Conservation (phyloP, 2,797 vertebrate species). For the Microcaecilia unicolor region DNA sequence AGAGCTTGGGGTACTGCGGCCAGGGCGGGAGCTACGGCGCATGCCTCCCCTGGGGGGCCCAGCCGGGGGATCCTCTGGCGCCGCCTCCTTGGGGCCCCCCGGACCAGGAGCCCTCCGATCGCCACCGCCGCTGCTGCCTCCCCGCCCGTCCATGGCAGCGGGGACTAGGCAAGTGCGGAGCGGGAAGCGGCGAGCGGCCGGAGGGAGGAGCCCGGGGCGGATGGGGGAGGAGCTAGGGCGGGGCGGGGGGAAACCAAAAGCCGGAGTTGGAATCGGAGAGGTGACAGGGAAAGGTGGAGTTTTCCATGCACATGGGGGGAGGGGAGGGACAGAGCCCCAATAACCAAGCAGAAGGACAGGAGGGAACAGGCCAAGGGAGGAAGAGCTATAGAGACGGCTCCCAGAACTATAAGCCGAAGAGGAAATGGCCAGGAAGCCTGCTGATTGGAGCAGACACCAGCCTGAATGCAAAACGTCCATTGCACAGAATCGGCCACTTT, state of each 20-base stretch:
- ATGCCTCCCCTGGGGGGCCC: slow-evolving; percentile 29
- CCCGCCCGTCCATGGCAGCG: slow-evolving; percentile 42
- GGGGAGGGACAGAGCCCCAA: slow-evolving; percentile 1
- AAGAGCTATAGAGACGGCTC: too few species aligned
- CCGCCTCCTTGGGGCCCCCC: slow-evolving; percentile 3
- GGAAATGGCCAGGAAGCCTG: too few species aligned
- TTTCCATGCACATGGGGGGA: too few species aligned
- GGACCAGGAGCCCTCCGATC: slow-evolving; percentile 8
- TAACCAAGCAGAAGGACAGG: too few species aligned
- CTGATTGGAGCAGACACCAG: too few species aligned
- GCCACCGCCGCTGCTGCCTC: slow-evolving; percentile 30
- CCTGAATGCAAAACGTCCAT: too few species aligned
- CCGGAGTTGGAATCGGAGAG: too few species aligned
- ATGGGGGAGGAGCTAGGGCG: slow-evolving; percentile 7
- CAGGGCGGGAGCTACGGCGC: slow-evolving; percentile 33
- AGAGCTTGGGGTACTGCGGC: slow-evolving; percentile 51
- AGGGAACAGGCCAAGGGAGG: background rate
- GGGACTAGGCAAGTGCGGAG: slow-evolving; percentile 34
- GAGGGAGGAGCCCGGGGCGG: slow-evolving; percentile 28
- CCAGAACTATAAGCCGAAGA: too few species aligned
- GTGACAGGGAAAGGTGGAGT: too few species aligned
- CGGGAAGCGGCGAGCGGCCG: slow-evolving; percentile 22
- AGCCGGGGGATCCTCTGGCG: slow-evolving; percentile 9
- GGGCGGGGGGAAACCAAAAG: too few species aligned
- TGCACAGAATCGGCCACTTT: too few species aligned